Conservation (phyloP, 1,140 invertebrate genomes). For the Halesus radiatus region DNA sequence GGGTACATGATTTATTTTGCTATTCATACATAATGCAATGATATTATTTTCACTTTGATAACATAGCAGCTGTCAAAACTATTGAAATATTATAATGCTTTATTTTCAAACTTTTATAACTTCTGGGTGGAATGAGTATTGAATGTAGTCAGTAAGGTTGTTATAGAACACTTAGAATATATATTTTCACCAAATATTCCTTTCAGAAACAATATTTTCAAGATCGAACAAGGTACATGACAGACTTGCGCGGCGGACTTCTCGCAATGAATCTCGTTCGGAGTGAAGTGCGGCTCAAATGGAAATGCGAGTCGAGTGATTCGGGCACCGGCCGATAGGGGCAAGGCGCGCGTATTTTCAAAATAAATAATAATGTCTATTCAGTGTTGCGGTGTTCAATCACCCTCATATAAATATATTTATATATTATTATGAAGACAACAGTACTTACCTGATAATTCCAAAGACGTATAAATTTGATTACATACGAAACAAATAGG, state of each 20-base stretch:
- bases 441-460: no score
- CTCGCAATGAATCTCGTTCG: slow-evolving; percentile 29
- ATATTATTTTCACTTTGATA: slow-evolving; percentile 33
- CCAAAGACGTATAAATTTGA: no score
- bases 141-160: not conserved
- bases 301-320: slow-evolving; percentile 14
- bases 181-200: not conserved
- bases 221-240: slow-evolving; percentile 16
- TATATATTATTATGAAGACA: no score
- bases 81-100: not conserved
- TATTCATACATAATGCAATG: slow-evolving; percentile 6
- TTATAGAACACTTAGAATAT: slow-evolving; percentile 7
- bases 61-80: slow-evolving; percentile 31
- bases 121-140: no score
- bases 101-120: not conserved
- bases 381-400: no score
- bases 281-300: slow-evolving; percentile 33
- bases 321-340: slow-evolving; percentile 16
- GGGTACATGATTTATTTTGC: slow-evolving; percentile 33
- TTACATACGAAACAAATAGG: no score
- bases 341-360: not conserved
- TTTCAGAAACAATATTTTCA: not conserved
- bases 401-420: no score
- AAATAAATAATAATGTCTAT: no score
- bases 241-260: slow-evolving; percentile 26